Evolutionary conservation across 2,888 invertebrate genomes (phyloP), one percentile per base, ranked within the genome.

Genomic region (Lumbricus terrestris): DNA sequence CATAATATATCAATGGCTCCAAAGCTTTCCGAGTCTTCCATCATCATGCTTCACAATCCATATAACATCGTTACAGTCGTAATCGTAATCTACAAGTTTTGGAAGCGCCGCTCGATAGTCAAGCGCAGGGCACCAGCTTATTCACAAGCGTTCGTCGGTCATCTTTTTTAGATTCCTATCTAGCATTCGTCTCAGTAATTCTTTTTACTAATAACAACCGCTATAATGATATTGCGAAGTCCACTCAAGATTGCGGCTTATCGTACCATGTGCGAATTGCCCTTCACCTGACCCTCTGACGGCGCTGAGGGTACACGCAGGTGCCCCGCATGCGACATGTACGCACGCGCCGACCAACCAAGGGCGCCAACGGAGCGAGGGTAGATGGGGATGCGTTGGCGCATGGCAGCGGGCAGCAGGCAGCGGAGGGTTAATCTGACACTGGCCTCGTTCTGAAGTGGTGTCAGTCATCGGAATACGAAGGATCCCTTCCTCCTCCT

Each of bases 371-470:
- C 85, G 37, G 85, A 85, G 85, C 20, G 85, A n/a, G n/a, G 85
- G 85, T 37, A 29, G 20, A 85, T 23, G 35, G 85, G 33, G 37
- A 35, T 37, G 20, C 20, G 35, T n/a, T 35, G 85, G 35, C 85
- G 34, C 85, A 85, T 85, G 85, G 85, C 85, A 37, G 85, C n/a
- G n/a, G n/a, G n/a, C n/a, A n/a, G n/a, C n/a, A n/a, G 85, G 85
- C 34, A 85, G 85, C 11, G 85, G 37, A 85, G 85, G 85, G 85
- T 85, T 85, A 85, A 85, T 85, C 85, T 37, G 85, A 85, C 85
- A 85, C 85, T 85, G 85, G 85, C 85, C 35, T 37, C 85, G 85
- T 85, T 85, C 85, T 85, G 85, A 85, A 85, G 85, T 85, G 85
- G 85, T 85, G 85, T 85, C 85, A 85, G 85, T 85, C 85, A 85